Conservation (phyloP, 2,888 invertebrate species). For the Lingula anatina region DNA sequence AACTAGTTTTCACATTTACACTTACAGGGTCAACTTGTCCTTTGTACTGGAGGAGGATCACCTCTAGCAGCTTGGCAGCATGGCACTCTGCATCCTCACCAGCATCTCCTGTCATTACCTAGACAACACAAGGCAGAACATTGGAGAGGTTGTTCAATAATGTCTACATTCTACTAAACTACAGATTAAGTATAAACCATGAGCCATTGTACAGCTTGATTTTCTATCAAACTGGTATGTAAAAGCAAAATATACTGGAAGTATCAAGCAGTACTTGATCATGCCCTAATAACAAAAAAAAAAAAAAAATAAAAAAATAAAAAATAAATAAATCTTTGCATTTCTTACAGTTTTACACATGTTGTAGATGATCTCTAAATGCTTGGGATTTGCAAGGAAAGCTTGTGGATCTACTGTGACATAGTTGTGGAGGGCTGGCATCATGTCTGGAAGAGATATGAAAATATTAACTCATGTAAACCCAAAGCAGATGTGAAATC, state of each 20-base stretch:
- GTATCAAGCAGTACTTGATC: no score
- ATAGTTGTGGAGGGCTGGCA: slow-evolving; percentile 97
- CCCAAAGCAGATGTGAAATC: no score
- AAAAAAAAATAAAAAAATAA: no score
- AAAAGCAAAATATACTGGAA: no score
- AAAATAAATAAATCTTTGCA: no score
- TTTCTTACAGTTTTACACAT: slow-evolving; percentile 79
- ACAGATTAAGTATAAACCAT: no score
- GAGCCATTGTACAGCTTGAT: no score
- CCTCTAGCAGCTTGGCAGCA: slow-evolving; percentile 94
- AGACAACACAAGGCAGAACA: slow-evolving; percentile 53
- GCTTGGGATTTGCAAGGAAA: slow-evolving; percentile 84
- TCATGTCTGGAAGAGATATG: slow-evolving; percentile 72
- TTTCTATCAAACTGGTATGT: no score
- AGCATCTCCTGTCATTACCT: slow-evolving; percentile 66
- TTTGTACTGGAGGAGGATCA: slow-evolving; percentile 85
- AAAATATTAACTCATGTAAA: not conserved
- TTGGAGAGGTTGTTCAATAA: not conserved
- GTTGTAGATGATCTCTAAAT: slow-evolving; percentile 84
- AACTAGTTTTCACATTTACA: no score
- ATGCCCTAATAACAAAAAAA: no score
- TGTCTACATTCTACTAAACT: no score
- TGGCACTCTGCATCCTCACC: slow-evolving; percentile 93
- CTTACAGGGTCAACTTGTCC: slow-evolving; percentile 66
- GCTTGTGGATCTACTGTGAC: slow-evolving; percentile 91